Evolutionary conservation across 2,797 vertebrate genomes (phyloP), one percentile per base, ranked within the genome.

Genomic region (Gymnothorax javanicus): DNA sequence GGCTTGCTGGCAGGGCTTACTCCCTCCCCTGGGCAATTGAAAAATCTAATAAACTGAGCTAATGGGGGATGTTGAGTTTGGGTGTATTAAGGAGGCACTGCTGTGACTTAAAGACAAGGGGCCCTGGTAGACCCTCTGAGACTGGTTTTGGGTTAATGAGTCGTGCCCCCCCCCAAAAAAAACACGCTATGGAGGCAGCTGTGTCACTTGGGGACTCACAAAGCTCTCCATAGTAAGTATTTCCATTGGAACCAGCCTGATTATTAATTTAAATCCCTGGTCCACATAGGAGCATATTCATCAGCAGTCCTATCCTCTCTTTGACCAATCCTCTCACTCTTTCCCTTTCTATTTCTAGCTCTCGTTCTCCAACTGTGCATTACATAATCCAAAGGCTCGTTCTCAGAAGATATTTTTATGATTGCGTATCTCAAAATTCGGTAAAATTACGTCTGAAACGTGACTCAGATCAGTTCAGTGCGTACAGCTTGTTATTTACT

Each of bases 31-130:
- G 93, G 92, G 94, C 90, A 87, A 93, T 90, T 93, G 94, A 93
- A 94, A 94, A 95, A 96, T 96, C 93, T 95, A 96, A 96, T 95
- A 95, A 95, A 95, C 90, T 91, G 87, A 92, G 92, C 94, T 95
- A 94, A 95, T 95, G 94, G 93, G 91, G 94, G 59, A 92, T 91
- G 92, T 94, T 92, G 94, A 93, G 92, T 93, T 93, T 92, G 92
- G 92, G 82, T 60, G 67, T 79, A 43, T 64, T 8, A 69, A 88
- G 86, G 60, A 59, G 86, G 75, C 60, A 67, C 82, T 23, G 71
- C 52, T 50, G 84, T 75, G 64, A 8, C 5, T 20, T 71, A 27
- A 69, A 50, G 84, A 52, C 57, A 56, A 87, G 52, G 90, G 91
- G 88, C 92, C 91, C 90, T 88, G 89, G 86, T 84, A 93, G 92